phyloP scores from a whole-genome alignment of 2,888 invertebrate genomes.

The Brachynemurus nebulosus region DNA sequence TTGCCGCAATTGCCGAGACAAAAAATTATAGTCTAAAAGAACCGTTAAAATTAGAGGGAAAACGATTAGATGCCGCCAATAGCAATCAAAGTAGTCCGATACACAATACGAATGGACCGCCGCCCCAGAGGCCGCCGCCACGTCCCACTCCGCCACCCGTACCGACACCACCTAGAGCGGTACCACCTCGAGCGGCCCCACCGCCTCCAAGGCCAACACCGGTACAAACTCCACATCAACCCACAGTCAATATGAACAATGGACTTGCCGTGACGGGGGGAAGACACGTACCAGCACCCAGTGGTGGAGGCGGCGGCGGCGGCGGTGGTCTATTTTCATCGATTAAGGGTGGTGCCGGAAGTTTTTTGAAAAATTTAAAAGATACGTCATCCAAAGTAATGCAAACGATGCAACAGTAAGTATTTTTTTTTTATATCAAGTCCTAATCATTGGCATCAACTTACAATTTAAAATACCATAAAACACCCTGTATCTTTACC shows the following conservation, averaged over 20 bases:
- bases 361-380: conserved; percentile 82
- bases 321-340: conserved; percentile 64
- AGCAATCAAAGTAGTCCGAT: conserved; percentile 20
- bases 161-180: conserved; percentile 24
- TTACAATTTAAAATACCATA: no score
- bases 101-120: neutral
- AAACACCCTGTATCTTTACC: no score
- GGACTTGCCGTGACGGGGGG: conserved; percentile 10
- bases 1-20: conserved; percentile 81
- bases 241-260: conserved; percentile 21
- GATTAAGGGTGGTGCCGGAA: conserved; percentile 84
- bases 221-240: conserved; percentile 25
- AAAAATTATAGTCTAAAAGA: conserved; percentile 70
- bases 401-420: conserved; percentile 86
- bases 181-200: conserved; percentile 25
- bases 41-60: conserved; percentile 54
- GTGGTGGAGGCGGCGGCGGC: neutral
- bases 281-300: neutral
- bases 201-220: conserved; percentile 29
- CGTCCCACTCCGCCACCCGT: conserved; percentile 24
- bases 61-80: conserved; percentile 23
- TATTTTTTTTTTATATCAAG: neutral
- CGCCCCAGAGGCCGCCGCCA: conserved; percentile 27
- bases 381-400: conserved; percentile 95
- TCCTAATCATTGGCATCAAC: no score